Base-by-base conservation (phyloP, 2,888 invertebrate species). In the Beris chalybata region DNA sequence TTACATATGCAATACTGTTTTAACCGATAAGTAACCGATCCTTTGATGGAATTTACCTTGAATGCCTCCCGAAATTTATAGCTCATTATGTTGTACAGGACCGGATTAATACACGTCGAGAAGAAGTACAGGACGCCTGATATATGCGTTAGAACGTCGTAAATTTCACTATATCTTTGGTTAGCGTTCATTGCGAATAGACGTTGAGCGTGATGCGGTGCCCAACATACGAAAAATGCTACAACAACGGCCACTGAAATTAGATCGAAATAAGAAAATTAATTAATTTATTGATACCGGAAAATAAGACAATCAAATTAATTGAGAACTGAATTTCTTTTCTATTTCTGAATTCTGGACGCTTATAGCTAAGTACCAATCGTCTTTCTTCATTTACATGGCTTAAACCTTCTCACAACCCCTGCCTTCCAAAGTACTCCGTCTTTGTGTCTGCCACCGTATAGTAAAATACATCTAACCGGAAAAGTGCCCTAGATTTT, bases 121-220 rank as follows among this genome's bases (percentile, higher is more conserved):
- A 88, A 78, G 76, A 86, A 89, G 76, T 88, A 89, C 53, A 87
- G 83, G 11, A 89, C 82, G 0, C 89, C 89, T 15, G 88, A 88
- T 44, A 86, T 81, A 75, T 88, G 86, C 59, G 85, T 87, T 31
- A 89, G 79, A 85, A 89, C 65, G 85, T 88, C 65, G 80, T 85
- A 86, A 80, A 84, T 77, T 83, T 86, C 65, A 38, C 65, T 29
- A 44, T 69, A 67, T 50, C 66, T 67, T 15, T 57, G 32, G 47
- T 68, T 67, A 31, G 66, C 69, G 59, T 69, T 64, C 65, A 65
- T 65, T 15, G 90, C 90, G 68, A 93, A 85, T 32, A 95, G 84
- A 12, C 95, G 83, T 77, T 95, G 95, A 0, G 91, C 89, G 79
- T 95, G 94, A 81, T 93, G 94, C 0, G 94, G 94, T 0, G 90